These are phyloP conservation scores for Desoria tigrina DNA, from an alignment of 2,888 invertebrate genomes.

Conservation along the genomic window DNA sequence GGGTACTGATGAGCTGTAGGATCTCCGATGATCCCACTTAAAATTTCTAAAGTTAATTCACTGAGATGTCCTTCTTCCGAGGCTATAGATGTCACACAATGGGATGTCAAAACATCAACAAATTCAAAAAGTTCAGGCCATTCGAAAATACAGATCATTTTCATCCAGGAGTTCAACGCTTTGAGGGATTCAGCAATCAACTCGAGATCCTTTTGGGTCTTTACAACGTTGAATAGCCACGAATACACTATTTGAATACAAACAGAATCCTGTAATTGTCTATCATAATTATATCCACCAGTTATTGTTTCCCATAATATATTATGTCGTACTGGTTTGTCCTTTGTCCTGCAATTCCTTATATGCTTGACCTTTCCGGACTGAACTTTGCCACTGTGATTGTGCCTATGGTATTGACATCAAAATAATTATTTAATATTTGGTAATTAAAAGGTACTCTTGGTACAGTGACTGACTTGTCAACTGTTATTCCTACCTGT, in stretches of 20 bases:
- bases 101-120: conserved; percentile 41
- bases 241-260: conserved; percentile 43
- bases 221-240: conserved; percentile 49
- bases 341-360: conserved; percentile 49
- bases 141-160: conserved; percentile 49
- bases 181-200: conserved; percentile 45
- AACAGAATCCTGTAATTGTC: not conserved
- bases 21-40: conserved; percentile 49
- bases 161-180: conserved; percentile 52
- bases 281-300: too few relatives aligned
- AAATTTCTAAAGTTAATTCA: conserved; percentile 47
- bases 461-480: too few relatives aligned
- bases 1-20: conserved; percentile 49
- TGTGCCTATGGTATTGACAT: conserved; percentile 37
- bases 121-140: conserved; percentile 45
- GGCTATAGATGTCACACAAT: conserved; percentile 36
- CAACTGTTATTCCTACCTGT: conserved; percentile 31
- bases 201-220: conserved; percentile 42
- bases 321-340: conserved; percentile 48
- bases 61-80: conserved; percentile 38
- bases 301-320: not conserved
- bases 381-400: conserved; percentile 45
- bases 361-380: conserved; percentile 44
- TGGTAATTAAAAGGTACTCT: not conserved
- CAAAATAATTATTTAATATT: not conserved